phyloP scores from a whole-genome alignment of 2,888 invertebrate genomes.

The Patella ulyssiponensis region DNA sequence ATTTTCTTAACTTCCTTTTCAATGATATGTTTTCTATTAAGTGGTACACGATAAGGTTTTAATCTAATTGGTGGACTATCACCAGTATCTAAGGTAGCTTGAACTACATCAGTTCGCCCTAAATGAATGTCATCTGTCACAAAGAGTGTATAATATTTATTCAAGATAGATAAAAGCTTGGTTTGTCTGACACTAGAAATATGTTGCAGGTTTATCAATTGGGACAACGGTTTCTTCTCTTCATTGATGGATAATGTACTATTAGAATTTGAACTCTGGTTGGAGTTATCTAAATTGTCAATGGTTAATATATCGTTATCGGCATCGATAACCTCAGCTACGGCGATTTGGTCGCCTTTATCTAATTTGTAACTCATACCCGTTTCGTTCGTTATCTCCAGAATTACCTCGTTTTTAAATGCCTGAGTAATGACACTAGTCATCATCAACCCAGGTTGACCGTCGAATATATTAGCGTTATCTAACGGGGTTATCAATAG shows the following conservation, averaged over 20 bases:
- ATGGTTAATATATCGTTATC: background rate
- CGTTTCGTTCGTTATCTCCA: background rate
- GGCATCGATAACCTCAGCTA: background rate
- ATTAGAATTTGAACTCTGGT: background rate
- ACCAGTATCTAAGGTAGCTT: slow-evolving; percentile 12
- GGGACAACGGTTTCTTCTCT: background rate
- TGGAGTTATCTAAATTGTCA: background rate
- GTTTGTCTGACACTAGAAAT: background rate
- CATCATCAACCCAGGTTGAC: background rate
- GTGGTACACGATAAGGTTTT: slow-evolving; percentile 13
- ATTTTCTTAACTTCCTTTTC: too few relatives aligned
- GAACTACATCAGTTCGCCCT: background rate
- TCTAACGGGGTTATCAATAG: background rate
- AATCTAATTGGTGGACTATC: slow-evolving; percentile 12
- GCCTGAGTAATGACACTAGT: background rate
- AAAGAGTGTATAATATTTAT: background rate
- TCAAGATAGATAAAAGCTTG: background rate
- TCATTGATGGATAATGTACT: too few relatives aligned
- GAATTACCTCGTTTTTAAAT: background rate
- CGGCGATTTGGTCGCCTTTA: background rate
- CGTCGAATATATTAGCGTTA: background rate
- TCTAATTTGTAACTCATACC: background rate
- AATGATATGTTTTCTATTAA: background rate
- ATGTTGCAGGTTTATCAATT: background rate
- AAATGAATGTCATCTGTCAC: background rate